Evolutionary conservation across 2,113 vertebrate genomes (phyloP).

Genomic region (Struthio camelus): DNA sequence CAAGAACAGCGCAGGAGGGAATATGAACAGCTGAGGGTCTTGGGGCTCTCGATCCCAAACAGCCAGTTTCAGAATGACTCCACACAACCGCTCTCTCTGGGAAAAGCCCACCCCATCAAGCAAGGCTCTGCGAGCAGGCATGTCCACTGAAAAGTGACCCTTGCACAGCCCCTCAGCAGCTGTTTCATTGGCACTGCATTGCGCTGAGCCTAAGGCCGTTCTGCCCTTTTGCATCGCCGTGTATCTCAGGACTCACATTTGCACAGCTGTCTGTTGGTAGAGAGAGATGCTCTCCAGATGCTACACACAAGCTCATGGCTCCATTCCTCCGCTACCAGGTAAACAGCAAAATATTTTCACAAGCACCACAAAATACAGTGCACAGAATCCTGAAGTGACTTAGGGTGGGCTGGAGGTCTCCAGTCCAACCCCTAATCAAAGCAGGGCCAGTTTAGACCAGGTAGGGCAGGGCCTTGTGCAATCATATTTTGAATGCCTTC

Average conservation of each 20-base stretch:
- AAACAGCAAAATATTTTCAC: neutral
- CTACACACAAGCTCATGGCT: neutral
- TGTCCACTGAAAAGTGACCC: neutral
- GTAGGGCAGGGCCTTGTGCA: neutral
- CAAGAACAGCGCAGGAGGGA: neutral
- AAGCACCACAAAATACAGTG: neutral
- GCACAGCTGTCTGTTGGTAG: neutral
- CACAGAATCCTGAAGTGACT: neutral
- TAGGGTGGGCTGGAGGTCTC: neutral
- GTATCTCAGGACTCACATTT: neutral
- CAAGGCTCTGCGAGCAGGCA: neutral
- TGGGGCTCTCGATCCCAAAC: neutral
- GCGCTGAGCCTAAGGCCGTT: neutral
- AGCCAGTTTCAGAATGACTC: neutral
- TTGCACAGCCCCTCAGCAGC: neutral
- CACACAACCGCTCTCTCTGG: neutral
- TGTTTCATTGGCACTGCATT: neutral
- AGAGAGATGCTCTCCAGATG: neutral
- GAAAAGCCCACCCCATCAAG: neutral
- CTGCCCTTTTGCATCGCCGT: neutral
- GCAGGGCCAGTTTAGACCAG: neutral
- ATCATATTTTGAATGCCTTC: rapidly evolving
- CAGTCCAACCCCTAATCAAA: neutral
- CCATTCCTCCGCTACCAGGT: neutral
- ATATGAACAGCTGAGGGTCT: neutral